Evolutionary conservation across 2,888 invertebrate species (phyloP), one percentile per base, ranked within the genome.

Genomic region (Aelia acuminata): DNA sequence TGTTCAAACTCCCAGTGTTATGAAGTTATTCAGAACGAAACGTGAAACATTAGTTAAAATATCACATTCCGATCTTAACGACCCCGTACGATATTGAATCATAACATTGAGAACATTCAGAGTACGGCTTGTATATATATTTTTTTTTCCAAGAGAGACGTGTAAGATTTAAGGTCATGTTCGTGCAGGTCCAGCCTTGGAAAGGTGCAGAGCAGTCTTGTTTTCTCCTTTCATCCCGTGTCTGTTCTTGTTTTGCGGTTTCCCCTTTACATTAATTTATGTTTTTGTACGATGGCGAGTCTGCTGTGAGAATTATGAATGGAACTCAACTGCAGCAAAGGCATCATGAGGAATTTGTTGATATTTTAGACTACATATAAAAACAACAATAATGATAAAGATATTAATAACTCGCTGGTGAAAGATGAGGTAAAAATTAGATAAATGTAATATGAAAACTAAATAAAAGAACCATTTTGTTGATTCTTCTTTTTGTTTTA

Each of bases 41-140:
- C 63, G 63, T 70, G 63, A 35, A 70, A 35, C 63, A 70, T 70
- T 70, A 70, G 63, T 7, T 18, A 70, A 70, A 70, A 70, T 70
- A 70, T 10, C 63, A 70, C 63, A 70, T 70, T 70, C 63, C 63
- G 13, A 5, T 70, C 18, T 70, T 70, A 63, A 63, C 63, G 31
- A 63, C 31, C 31, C 31, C 13, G 35, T 70, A 35, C 22, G 63
- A 35, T 70, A 70, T 70, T 35, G 63, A 70, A 70, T 70, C 31
- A 70, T 35, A 70, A 70, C 20, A 70, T 70, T 70, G 63, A 70
- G 63, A 70, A 18, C 35, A 70, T 35, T 35, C 26, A 3, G 63
- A 35, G 35, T 31, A 31, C 5, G 31, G 15, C 18, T 2, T 35
- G 63, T 70, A 70, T 70, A n/a, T n/a, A n/a, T n/a, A n/a, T 70